Conservation (phyloP, 2,888 invertebrate genomes). For the Stramonita haemastoma region DNA sequence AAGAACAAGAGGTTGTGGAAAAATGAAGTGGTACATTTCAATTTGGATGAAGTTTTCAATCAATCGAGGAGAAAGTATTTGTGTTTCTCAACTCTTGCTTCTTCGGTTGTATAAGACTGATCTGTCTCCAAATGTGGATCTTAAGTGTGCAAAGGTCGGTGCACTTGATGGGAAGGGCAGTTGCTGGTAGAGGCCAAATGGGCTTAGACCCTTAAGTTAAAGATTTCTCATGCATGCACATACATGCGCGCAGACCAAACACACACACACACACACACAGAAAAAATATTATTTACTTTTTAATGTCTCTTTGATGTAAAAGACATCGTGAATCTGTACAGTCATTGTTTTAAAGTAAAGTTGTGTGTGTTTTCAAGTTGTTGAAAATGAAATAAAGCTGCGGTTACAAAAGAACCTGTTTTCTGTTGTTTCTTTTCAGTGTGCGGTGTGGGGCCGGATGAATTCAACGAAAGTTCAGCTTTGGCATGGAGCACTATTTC, state of each 20-base stretch:
- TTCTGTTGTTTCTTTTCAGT: constrained; percentile 28
- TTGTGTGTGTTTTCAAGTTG: not conserved
- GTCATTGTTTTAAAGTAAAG: not conserved
- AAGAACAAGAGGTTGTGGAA: no score
- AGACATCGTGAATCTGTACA: no score
- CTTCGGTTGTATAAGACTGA: no score
- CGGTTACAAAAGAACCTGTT: not conserved
- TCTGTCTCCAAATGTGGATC: no score
- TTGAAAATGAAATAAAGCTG: not conserved
- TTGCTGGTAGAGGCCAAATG: no score
- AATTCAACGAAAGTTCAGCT: constrained; percentile 29
- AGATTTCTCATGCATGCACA: not conserved
- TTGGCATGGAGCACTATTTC: constrained; percentile 12
- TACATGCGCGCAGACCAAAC: not conserved
- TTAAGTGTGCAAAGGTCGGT: no score
- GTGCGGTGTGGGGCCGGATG: not conserved
- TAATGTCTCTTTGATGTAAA: not conserved
- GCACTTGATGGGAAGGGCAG: no score
- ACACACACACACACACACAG: not conserved
- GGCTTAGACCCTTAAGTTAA: no score
- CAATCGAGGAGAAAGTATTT: no score
- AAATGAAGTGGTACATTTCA: no score
- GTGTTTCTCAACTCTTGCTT: no score
- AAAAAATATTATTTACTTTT: not conserved
- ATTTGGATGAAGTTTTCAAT: no score